Evolutionary conservation across 1,140 invertebrate species (phyloP).

Genomic region (Philopotamus ludificatus): DNA sequence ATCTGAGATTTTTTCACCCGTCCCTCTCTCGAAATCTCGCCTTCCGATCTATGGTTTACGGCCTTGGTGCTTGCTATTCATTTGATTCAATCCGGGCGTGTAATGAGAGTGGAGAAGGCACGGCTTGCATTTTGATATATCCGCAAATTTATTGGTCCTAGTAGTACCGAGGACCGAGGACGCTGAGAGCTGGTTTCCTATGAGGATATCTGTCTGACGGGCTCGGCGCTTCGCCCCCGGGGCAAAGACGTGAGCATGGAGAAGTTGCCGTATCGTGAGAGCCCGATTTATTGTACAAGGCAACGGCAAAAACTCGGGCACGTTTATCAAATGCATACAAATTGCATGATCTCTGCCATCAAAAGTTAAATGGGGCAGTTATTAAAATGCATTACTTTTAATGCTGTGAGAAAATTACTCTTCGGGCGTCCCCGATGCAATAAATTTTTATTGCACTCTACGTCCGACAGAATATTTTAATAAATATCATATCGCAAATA

Average conservation of each 20-base stretch:
- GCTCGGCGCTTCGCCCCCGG: background rate
- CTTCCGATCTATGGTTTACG: too few species aligned
- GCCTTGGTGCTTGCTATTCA: background rate
- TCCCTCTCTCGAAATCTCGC: too few species aligned
- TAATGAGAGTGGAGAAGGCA: background rate
- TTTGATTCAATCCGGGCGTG: background rate
- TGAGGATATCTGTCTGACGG: background rate
- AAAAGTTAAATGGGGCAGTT: background rate
- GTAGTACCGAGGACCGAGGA: background rate
- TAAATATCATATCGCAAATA: too few species aligned
- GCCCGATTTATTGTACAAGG: background rate
- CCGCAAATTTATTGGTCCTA: background rate
- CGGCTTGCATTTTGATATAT: conserved; percentile 4
- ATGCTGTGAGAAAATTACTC: background rate
- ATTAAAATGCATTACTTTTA: background rate
- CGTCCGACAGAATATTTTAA: too few species aligned
- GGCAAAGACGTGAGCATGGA: background rate
- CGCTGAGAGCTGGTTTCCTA: background rate
- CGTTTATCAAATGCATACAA: conserved; percentile 13
- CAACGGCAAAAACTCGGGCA: background rate
- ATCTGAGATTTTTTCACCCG: too few species aligned
- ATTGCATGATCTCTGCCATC: background rate
- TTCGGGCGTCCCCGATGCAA: background rate
- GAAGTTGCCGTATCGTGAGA: background rate
- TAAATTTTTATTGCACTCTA: background rate